Evolutionary conservation across 2,797 vertebrate species (phyloP).

Genomic region (Ataeniobius toweri): DNA sequence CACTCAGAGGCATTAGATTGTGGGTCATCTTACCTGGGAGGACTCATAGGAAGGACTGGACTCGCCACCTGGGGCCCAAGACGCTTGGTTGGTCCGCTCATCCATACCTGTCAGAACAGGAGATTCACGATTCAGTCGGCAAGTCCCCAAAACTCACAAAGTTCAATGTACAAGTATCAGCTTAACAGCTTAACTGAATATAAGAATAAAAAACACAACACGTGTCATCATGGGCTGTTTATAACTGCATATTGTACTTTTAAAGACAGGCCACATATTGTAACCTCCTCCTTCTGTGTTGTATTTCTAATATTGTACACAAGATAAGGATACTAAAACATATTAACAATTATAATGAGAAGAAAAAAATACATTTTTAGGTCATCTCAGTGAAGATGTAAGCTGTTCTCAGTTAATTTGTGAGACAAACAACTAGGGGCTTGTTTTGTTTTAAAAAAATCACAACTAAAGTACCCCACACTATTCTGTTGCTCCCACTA

Average conservation of each 20-base stretch:
- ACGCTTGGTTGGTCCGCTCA: constrained; percentile 88
- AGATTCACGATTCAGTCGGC: constrained; percentile 71
- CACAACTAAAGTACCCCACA: not conserved
- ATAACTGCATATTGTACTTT: not conserved
- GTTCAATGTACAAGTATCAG: constrained; percentile 12
- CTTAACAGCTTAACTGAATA: not conserved
- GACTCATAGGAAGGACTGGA: constrained; percentile 93
- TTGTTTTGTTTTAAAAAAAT: not conserved
- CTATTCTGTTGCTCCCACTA: not conserved
- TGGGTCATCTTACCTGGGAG: constrained; percentile 89
- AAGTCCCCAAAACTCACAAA: constrained; percentile 38
- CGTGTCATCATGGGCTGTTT: not conserved
- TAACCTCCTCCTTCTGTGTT: not conserved
- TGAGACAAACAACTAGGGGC: not conserved
- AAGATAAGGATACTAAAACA: too few relatives aligned
- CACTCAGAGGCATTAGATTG: constrained; percentile 52
- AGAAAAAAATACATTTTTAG: not conserved
- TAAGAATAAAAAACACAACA: not conserved
- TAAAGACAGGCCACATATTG: not conserved
- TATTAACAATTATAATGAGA: not conserved
- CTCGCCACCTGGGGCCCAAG: constrained; percentile 93
- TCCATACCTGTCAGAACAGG: constrained; percentile 89
- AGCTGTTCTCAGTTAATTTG: not conserved
- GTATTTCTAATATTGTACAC: too few relatives aligned
- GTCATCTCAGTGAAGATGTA: not conserved